Percentiles rank a stretch among this genome's conserved stretches.
Conservation (phyloP, 2,888 invertebrate species). For the Sphaerophoria taeniata region DNA sequence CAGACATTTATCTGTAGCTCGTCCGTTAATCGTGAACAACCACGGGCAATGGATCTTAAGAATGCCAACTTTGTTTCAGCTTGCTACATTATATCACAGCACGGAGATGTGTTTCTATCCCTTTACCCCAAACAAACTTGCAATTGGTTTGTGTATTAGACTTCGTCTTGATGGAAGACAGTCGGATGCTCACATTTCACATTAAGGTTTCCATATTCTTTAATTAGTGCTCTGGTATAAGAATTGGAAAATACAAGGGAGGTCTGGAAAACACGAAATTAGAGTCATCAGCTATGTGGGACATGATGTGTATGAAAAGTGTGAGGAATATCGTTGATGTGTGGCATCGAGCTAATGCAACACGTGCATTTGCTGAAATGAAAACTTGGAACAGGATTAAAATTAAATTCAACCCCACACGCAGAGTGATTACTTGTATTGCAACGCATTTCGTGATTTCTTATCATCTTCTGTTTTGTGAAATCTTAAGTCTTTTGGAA, state of each 20-base stretch:
- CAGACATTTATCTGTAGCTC: constrained; percentile 47
- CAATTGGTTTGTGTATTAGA: constrained; percentile 22
- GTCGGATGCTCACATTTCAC: constrained; percentile 54
- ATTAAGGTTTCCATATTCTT: constrained; percentile 66
- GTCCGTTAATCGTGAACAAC: constrained; percentile 58
- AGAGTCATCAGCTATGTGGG: constrained; percentile 14
- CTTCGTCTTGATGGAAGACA: constrained; percentile 2
- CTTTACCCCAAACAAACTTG: no score
- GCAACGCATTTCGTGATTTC: neutral
- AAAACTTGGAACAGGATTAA: constrained; percentile 61
- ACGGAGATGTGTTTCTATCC: no score
- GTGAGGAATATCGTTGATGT: constrained; percentile 2
- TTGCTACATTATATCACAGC: neutral
- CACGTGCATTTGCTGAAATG: constrained; percentile 62
- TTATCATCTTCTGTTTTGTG: neutral
- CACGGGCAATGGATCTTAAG: constrained; percentile 68
- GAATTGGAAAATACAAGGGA: constrained; percentile 19
- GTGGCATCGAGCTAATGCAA: constrained; percentile 47
- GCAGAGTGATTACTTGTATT: neutral
- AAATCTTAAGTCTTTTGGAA: no score
- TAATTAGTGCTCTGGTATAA: constrained; percentile 59
- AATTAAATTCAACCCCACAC: constrained; percentile 28
- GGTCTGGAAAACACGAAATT: constrained; percentile 15
- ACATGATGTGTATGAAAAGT: constrained; percentile 8
- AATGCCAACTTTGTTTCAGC: constrained; percentile 53